A percentile compares a stretch with the other conserved stretches of the same genome.
Conservation (phyloP, 1,140 invertebrate genomes). For the Phocides pigmalion region DNA sequence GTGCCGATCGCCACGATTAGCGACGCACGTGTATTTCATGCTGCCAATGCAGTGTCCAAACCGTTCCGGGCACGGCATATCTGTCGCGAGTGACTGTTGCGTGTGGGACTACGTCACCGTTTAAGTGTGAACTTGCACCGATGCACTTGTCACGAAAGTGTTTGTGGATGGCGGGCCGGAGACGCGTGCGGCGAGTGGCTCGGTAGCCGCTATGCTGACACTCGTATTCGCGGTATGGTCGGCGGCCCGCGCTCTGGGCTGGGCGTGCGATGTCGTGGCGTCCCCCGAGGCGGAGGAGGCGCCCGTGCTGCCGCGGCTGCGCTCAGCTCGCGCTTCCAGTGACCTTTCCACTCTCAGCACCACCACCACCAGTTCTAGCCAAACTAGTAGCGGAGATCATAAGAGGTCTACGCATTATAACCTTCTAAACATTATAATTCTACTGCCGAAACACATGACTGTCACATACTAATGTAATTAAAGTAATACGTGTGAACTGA, state of each 20-base stretch:
- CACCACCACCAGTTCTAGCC: slow-evolving; percentile 77
- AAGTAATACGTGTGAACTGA: not conserved
- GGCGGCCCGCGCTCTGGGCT: slow-evolving; percentile 74
- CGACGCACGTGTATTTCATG: slow-evolving; percentile 56
- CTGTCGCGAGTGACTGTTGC: slow-evolving; percentile 33
- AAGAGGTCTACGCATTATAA: slow-evolving; percentile 70
- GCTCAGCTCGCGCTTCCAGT: slow-evolving; percentile 85
- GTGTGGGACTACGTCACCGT: not conserved
- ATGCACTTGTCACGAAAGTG: slow-evolving; percentile 57
- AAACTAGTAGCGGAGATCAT: slow-evolving; percentile 70
- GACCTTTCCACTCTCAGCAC: slow-evolving; percentile 78
- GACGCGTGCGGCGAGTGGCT: slow-evolving; percentile 59
- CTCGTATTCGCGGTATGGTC: slow-evolving; percentile 75
- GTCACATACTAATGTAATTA: not conserved
- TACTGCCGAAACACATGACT: slow-evolving; percentile 14
- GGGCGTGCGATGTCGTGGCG: slow-evolving; percentile 57
- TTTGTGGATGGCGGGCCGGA: slow-evolving; percentile 55
- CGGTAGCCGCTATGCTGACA: slow-evolving; percentile 71
- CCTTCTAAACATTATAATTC: not conserved
- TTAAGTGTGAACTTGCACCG: slow-evolving; percentile 47
- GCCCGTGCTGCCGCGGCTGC: slow-evolving; percentile 80
- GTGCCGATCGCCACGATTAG: slow-evolving; percentile 51
- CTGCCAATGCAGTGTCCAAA: slow-evolving; percentile 34
- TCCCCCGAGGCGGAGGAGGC: slow-evolving; percentile 70
- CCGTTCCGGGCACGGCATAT: slow-evolving; percentile 28